Evolutionary conservation across 2,797 vertebrate species (phyloP).

Genomic region (Aulostomus chinensis): DNA sequence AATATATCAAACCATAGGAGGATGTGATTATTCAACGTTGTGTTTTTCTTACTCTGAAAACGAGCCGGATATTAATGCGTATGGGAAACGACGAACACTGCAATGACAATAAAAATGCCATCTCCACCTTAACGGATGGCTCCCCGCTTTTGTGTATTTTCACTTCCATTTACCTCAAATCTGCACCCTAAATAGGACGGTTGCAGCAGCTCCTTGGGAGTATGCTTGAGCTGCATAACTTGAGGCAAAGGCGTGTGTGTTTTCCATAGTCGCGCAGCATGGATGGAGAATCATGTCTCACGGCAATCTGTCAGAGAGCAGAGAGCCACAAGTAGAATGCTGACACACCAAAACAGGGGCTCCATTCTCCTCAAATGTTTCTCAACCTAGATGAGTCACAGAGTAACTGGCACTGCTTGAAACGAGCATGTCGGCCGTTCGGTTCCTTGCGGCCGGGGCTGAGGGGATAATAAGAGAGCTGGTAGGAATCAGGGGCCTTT

Average conservation of each 20-base stretch:
- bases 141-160: slow-evolving; percentile 25
- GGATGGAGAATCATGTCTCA: slow-evolving; percentile 62
- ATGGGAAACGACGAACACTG: slow-evolving; percentile 44
- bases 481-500: slow-evolving; percentile 73
- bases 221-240: slow-evolving; percentile 60
- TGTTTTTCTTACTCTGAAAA: slow-evolving; percentile 44
- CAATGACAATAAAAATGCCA: slow-evolving; percentile 65
- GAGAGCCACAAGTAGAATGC: slow-evolving; percentile 57
- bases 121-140: slow-evolving; percentile 62
- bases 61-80: slow-evolving; percentile 47
- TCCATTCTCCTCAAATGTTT: slow-evolving; percentile 66
- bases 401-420: slow-evolving; percentile 71
- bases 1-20: slow-evolving; percentile 50
- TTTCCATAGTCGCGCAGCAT: slow-evolving; percentile 64
- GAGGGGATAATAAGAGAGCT: slow-evolving; percentile 83
- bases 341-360: slow-evolving; percentile 70
- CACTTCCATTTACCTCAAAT: slow-evolving; percentile 58
- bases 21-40: slow-evolving; percentile 50
- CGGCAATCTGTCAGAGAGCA: slow-evolving; percentile 67
- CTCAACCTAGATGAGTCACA: slow-evolving; percentile 75
- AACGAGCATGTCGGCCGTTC: slow-evolving; percentile 61
- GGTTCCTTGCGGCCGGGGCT: slow-evolving; percentile 70
- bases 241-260: slow-evolving; percentile 66
- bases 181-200: slow-evolving; percentile 56
- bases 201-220: slow-evolving; percentile 55